These are phyloP conservation scores for Molorchus minor DNA, from an alignment of 2,888 invertebrate species.

Conservation along the genomic window DNA sequence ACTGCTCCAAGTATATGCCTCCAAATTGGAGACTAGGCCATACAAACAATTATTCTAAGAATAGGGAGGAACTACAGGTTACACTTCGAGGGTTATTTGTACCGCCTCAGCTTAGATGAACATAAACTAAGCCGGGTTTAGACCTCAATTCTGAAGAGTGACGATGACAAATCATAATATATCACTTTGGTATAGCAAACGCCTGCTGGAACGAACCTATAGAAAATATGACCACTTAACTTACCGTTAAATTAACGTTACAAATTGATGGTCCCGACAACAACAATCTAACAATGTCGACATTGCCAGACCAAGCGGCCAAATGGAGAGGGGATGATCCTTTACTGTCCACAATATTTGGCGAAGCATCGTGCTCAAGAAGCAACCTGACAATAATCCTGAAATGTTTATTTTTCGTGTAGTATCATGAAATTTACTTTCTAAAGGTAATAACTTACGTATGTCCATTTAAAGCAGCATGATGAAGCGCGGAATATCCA, in stretches of 20 bases:
- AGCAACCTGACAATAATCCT: constrained; percentile 88
- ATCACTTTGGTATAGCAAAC: no score
- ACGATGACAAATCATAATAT: no score
- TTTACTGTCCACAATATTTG: constrained; percentile 87
- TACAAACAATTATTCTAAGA: no score
- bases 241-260: constrained; percentile 85
- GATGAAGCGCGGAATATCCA: constrained; percentile 93
- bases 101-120: no score
- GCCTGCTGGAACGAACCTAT: not conserved
- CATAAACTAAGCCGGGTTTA: no score
- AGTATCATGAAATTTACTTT: not conserved
- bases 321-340: constrained; percentile 93
- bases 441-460: constrained; percentile 68
- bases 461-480: constrained; percentile 93
- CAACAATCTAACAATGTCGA: constrained; percentile 86
- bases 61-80: no score
- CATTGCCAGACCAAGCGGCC: constrained; percentile 94
- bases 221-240: constrained; percentile 51
- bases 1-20: no score
- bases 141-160: no score
- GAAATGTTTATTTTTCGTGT: no score
- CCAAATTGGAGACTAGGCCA: no score
- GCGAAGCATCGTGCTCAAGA: constrained; percentile 86
- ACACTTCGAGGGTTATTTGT: no score
- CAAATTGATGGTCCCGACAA: constrained; percentile 83